Evolutionary conservation across 2,797 vertebrate genomes (phyloP), one percentile per base, ranked within the genome.

Genomic region (Enteromius paludinosus): DNA sequence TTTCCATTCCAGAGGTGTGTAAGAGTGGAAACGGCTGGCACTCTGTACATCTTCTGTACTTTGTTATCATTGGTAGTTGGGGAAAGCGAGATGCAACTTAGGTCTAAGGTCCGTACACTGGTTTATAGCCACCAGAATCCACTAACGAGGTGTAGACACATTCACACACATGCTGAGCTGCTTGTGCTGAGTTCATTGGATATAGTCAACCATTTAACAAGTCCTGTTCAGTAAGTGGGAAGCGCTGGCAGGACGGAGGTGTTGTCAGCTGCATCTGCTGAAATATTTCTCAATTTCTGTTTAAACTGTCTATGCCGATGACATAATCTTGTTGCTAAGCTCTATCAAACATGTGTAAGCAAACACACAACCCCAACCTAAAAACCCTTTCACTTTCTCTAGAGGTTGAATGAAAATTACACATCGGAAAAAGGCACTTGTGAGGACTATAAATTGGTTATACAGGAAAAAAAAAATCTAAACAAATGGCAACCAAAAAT

Each of bases 271-370:
- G 64, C 30, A 54, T 85, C 75, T 68, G 45, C 62, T 85, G 62
- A 82, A 82, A 71, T 75, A 73, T 81, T 78, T 74, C 70, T 79
- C 56, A 74, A 68, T 83, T 59, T 87, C 84, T 84, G 79, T 86
- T 66, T 82, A 84, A 73, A 25, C 43, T n/a, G 4, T 28, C 77
- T 62, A 70, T 30, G 69, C 76, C 38, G 64, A 71, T 90, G 85
- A 90, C 85, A 88, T 84, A 84, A 89, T 79, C 59, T 81, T 86
- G 93, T 94, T 94, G 91, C 93, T 92, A 90, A 89, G 93, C 91
- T 89, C 62, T 71, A 78, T 90, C 81, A 90, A 92, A 93, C 91
- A 85, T n/a, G 66, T 38, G 87, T 91, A 92, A 92, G 92, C 89
- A 92, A 83, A 86, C 35, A 81, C 68, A 76, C 78, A 79, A 70